Evolutionary conservation across 2,888 invertebrate species (phyloP), one percentile per base, ranked within the genome.

Genomic region (Opisthograptis luteolata): DNA sequence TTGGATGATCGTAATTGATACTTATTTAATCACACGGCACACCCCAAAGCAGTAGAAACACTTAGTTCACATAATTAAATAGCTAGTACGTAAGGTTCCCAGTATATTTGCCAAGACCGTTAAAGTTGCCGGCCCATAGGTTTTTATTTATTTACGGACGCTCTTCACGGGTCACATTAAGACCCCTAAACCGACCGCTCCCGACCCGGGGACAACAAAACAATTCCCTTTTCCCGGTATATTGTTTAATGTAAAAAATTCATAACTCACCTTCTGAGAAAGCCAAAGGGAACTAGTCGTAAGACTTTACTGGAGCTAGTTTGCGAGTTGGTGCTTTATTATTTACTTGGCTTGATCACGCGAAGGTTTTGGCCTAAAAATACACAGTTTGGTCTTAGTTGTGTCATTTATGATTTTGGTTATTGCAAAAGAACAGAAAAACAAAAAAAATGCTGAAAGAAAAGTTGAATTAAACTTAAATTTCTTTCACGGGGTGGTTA

Each of bases 121-220:
- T 45, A 49, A 54, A 55, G 48, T 59, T 47, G 43, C 54, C 47
- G 51, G 58, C 51, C 56, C 53, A 48, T 49, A 53, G 55, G 53
- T 51, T 59, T 60, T 62, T 59, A 62, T 59, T 62, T 62, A 62
- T 59, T 62, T 62, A 59, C 57, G 50, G 28, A 48, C 43, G 47
- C 55, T 49, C 46, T 57, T 59, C 48, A 51, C 46, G 61, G 61
- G 59, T 59, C 61, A 42, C 59, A 62, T 62, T 59, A 57, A 43
- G 57, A 35, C 53, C 58, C 54, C 52, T 55, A 53, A 62, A 59
- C 57, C 55, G 55, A 45, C 55, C 57, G 42, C 49, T 22, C 35
- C 41, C 41, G 53, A 53, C 49, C 59, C 50, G 41, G 46, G 50
- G 58, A 64, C 58, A 50, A 55, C 53, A 58, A 61, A 59, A 59